Conservation (phyloP, 2,797 vertebrate species). For the Urophycis tenuis region DNA sequence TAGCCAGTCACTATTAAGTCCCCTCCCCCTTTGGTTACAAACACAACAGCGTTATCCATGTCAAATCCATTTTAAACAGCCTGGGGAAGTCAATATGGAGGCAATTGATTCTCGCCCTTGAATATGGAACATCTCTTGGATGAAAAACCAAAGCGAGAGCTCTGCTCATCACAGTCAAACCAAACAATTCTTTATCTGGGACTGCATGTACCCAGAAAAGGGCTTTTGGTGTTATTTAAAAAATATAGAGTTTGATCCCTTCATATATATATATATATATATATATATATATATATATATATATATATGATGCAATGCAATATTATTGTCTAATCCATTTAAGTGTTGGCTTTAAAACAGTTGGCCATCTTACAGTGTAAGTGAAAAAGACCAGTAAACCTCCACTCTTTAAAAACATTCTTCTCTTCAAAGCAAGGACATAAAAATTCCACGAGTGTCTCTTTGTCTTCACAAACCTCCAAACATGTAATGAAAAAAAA, state of each 20-base stretch:
- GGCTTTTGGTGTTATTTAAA: background rate
- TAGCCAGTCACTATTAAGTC: conserved; percentile 54
- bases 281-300: no score
- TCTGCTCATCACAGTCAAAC: background rate
- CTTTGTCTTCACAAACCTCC: conserved; percentile 20
- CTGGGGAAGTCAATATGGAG: conserved; percentile 71
- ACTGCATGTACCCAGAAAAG: background rate
- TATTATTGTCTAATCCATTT: conserved; percentile 10
- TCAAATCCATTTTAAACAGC: conserved; percentile 75
- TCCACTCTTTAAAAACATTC: conserved; percentile 16
- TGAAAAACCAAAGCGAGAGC: conserved; percentile 27
- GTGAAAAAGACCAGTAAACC: conserved; percentile 18
- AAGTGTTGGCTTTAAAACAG: conserved; percentile 4
- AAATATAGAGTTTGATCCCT: conserved; percentile 6
- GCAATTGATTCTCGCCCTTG: conserved; percentile 57
- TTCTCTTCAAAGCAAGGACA: conserved; percentile 16
- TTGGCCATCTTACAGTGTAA: conserved; percentile 8
- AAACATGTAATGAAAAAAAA: conserved; percentile 18
- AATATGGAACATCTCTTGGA: conserved; percentile 48
- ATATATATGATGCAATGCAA: no score
- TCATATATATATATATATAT: no score
- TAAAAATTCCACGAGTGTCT: conserved; percentile 17
- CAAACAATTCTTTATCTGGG: background rate
- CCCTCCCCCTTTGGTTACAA: conserved; percentile 58
- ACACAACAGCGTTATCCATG: conserved; percentile 67